Evolutionary conservation across 2,888 invertebrate genomes (phyloP).

Genomic region (Hypselothyrea guttata): DNA sequence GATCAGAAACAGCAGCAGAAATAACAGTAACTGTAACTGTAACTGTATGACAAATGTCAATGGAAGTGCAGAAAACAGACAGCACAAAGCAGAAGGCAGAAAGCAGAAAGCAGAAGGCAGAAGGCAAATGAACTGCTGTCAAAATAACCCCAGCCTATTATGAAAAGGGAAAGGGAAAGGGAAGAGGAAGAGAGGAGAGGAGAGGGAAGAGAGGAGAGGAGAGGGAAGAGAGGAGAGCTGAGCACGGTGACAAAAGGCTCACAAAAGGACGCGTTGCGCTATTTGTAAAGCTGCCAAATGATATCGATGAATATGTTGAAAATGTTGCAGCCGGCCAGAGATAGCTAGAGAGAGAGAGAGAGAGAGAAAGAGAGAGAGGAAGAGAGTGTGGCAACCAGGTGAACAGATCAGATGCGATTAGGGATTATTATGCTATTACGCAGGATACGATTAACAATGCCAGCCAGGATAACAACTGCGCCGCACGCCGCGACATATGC

Average conservation of each 20-base stretch:
- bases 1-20: slow-evolving; percentile 46
- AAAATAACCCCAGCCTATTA: slow-evolving; percentile 73
- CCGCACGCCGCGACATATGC: slow-evolving; percentile 75
- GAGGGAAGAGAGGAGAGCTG: slow-evolving; percentile 5
- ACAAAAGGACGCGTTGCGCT: slow-evolving; percentile 64
- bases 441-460: slow-evolving; percentile 78
- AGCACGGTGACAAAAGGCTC: slow-evolving; percentile 57
- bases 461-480: slow-evolving; percentile 62
- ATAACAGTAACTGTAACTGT: slow-evolving; percentile 31
- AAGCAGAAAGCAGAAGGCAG: slow-evolving; percentile 38
- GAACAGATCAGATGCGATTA: slow-evolving; percentile 79
- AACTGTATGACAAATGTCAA: slow-evolving; percentile 57
- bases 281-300: slow-evolving; percentile 66
- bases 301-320: slow-evolving; percentile 62
- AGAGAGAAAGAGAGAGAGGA: slow-evolving; percentile 2
- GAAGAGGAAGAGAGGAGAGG: slow-evolving; percentile 23
- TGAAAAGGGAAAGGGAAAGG: slow-evolving; percentile 7
- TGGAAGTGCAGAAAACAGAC: slow-evolving; percentile 14
- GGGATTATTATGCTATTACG: slow-evolving; percentile 80
- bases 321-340: slow-evolving; percentile 66
- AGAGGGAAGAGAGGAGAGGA: slow-evolving; percentile 5
- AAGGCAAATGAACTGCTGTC: slow-evolving; percentile 78
- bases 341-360: background rate
- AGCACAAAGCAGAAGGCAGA: too few relatives aligned
- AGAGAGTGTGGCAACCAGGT: slow-evolving; percentile 57